Conservation (phyloP, 2,113 vertebrate genomes). For the Phoxinus phoxinus region DNA sequence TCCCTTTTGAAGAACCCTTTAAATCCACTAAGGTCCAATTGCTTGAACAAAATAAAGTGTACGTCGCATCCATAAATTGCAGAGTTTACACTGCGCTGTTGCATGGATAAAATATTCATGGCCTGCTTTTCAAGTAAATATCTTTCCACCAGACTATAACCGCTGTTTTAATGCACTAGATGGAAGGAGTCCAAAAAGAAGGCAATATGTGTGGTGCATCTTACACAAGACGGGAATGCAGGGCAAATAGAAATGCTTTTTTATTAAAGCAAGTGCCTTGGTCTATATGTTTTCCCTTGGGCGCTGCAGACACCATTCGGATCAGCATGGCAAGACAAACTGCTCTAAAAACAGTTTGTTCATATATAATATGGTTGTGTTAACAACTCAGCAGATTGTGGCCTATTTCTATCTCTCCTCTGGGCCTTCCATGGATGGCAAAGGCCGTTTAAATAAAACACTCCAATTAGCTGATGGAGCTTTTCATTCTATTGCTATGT, state of each 20-base stretch:
- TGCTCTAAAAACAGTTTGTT: constrained; percentile 9
- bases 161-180: constrained; percentile 20
- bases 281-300: constrained; percentile 20
- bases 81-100: constrained; percentile 3
- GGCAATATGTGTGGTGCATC: constrained; percentile 11
- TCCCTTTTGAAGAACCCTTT: neutral
- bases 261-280: neutral
- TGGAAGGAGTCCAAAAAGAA: constrained; percentile 4
- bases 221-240: constrained; percentile 2
- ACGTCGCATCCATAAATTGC: too few species aligned
- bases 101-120: constrained; percentile 34
- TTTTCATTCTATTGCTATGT: constrained; percentile 4
- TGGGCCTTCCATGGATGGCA: neutral
- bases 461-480: constrained; percentile 28
- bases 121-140: constrained; percentile 19
- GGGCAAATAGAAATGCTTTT: neutral
- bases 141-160: constrained; percentile 24
- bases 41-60: neutral
- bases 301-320: neutral
- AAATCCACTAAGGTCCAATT: neutral
- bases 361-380: neutral
- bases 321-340: neutral
- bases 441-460: constrained; percentile 10
- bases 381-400: constrained; percentile 26
- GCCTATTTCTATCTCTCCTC: constrained; percentile 20